Conservation (phyloP, 2,113 vertebrate species). For the Ceyx cyanopectus region DNA sequence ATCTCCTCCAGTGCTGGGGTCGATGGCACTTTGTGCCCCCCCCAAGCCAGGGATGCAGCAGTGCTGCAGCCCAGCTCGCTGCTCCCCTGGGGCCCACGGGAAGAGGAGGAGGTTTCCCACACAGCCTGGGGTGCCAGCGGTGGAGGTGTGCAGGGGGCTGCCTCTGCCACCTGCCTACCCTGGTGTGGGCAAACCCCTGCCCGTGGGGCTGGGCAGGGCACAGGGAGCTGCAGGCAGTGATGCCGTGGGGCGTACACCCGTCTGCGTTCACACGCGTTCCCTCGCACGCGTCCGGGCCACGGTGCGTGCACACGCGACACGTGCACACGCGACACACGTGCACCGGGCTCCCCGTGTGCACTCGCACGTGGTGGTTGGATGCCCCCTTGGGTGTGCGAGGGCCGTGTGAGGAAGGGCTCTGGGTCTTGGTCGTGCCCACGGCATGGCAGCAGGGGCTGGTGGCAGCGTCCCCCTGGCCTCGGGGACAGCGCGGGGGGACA, state of each 20-base stretch:
- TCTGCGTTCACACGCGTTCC: not conserved
- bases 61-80: fast-evolving
- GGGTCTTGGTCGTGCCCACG: fast-evolving
- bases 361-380: fast-evolving
- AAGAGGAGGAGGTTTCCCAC: not conserved
- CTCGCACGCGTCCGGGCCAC: fast-evolving
- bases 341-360: fast-evolving
- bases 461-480: not conserved
- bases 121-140: slow-evolving; percentile 34
- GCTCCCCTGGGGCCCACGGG: not conserved
- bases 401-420: fast-evolving
- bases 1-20: fast-evolving
- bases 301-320: fast-evolving
- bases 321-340: not conserved
- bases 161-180: fast-evolving
- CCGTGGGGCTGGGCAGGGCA: not conserved
- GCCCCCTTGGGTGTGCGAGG: fast-evolving
- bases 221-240: fast-evolving
- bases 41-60: not conserved
- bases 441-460: fast-evolving
- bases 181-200: not conserved
- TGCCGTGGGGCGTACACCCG: fast-evolving
- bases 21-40: not conserved
- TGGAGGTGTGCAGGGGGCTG: fast-evolving
- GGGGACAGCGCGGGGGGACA: not conserved